A percentile compares a stretch with the other conserved stretches of the same genome.
Evolutionary conservation across 2,113 vertebrate species (phyloP).

Genomic region (Axis porcinus): DNA sequence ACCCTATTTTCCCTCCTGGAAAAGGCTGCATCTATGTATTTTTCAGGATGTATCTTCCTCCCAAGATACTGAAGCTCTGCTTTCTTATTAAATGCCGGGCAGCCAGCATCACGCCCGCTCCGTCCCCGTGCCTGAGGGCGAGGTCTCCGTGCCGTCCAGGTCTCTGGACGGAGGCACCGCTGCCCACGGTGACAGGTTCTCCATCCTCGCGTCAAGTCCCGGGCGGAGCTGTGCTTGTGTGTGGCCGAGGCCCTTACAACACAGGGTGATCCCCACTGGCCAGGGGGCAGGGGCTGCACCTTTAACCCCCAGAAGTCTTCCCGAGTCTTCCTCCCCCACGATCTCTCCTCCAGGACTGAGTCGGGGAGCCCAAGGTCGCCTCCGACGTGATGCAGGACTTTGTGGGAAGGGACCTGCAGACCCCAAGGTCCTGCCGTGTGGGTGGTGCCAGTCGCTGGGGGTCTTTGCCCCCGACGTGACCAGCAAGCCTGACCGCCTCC

Average conservation of each 20-base stretch:
- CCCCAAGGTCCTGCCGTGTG: fast-evolving
- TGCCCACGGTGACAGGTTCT: fast-evolving
- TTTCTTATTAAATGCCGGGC: neutral
- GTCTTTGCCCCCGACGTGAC: constrained; percentile 10
- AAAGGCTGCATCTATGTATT: neutral
- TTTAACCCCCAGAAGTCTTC: neutral
- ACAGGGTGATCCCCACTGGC: neutral
- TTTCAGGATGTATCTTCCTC: neutral
- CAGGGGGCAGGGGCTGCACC: fast-evolving
- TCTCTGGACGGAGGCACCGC: neutral
- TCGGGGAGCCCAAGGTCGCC: neutral
- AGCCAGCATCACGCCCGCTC: too few species aligned
- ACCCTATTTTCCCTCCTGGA: neutral
- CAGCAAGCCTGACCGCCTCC: constrained; percentile 32
- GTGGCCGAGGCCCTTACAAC: neutral
- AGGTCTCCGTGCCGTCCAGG: fast-evolving
- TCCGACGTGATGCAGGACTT: neutral
- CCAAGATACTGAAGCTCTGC: neutral
- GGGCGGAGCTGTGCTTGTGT: fast-evolving
- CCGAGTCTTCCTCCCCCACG: fast-evolving
- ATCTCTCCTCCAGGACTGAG: neutral
- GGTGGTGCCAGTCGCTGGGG: fast-evolving
- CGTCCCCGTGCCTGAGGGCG: fast-evolving
- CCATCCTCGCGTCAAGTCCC: neutral
- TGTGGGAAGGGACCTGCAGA: neutral